Evolutionary conservation across 2,797 vertebrate genomes (phyloP).

Genomic region (Malurus leucopterus): DNA sequence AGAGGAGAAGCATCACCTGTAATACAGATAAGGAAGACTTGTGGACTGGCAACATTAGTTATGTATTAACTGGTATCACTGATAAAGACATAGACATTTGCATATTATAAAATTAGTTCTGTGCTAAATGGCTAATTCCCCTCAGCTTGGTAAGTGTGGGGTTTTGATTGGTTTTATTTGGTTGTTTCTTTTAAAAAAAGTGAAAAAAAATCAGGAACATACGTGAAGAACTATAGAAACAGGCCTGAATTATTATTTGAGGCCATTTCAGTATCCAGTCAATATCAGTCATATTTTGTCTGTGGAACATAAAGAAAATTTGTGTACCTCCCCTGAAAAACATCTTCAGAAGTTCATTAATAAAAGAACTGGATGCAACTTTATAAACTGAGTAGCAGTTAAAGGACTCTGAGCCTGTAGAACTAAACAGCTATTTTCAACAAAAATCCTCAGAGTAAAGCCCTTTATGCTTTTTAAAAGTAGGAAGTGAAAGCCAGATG

Average conservation of each 20-base stretch:
- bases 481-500: background rate
- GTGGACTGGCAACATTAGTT: background rate
- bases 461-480: background rate
- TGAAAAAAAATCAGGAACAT: background rate
- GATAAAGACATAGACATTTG: background rate
- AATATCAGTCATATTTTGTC: background rate
- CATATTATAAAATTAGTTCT: background rate
- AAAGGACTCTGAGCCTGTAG: background rate
- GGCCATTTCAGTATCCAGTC: background rate
- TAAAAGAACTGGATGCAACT: background rate
- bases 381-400: background rate
- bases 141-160: background rate
- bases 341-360: background rate
- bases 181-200: background rate
- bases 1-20: background rate
- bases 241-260: background rate
- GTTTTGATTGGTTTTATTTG: background rate
- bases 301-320: background rate
- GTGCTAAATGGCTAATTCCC: background rate
- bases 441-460: background rate
- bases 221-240: background rate
- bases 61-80: background rate
- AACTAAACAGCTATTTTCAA: background rate
- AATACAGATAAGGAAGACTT: background rate
- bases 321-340: background rate